Base-by-base conservation (phyloP, 1,140 invertebrate species). In the Venustaconcha ellipsiformis region DNA sequence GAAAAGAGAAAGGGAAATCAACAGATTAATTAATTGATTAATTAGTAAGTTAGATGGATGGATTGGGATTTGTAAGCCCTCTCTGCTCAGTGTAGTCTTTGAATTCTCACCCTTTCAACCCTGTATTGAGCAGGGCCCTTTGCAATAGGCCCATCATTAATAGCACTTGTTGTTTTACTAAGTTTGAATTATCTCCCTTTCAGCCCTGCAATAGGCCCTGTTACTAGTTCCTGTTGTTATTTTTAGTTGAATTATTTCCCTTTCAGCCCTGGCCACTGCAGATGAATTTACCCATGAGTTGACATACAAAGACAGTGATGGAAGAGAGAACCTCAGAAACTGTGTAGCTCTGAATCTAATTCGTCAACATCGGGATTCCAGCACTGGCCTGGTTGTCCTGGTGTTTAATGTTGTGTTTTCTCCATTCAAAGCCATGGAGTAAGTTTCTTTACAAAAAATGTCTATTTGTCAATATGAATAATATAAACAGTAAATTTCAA, bases 371-470 rank as follows among this genome's bases (percentile, higher is more conserved):
- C 79, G 87, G 66, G 86, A 89, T 48, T 83, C 80, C 55, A 62
- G 70, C 0, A 82, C 84, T 65, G 89, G 89, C 11, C 77, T 88
- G 11, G 88, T 90, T 14, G 80, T 83, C 11, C 83, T 90, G 3
- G 82, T 89, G 15, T 90, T 89, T 70, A 85, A 88, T 74, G 74
- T 90, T 60, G 81, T 84, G 14, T 90, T 80, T 80, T 78, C 81
- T 63, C 89, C 89, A 37, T 85, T 83, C 64, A 89, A 84, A 80
- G 78, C 83, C 55, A 86, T 89, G 84, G 85, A 82, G 89, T 90
- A 78, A 86, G 83, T 80, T n/a, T 15, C 18, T 68, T 37, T 56
- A 14, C 18, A 30, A 48, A 58, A 67, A n/a, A 14, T 15, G 48
- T 15, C n/a, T 2, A 14, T 30, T 55, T 13, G 48, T 69, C n/a